Evolutionary conservation across 1,140 invertebrate species (phyloP), one percentile per base, ranked within the genome.

Genomic region (Psilanteris sp.): DNA sequence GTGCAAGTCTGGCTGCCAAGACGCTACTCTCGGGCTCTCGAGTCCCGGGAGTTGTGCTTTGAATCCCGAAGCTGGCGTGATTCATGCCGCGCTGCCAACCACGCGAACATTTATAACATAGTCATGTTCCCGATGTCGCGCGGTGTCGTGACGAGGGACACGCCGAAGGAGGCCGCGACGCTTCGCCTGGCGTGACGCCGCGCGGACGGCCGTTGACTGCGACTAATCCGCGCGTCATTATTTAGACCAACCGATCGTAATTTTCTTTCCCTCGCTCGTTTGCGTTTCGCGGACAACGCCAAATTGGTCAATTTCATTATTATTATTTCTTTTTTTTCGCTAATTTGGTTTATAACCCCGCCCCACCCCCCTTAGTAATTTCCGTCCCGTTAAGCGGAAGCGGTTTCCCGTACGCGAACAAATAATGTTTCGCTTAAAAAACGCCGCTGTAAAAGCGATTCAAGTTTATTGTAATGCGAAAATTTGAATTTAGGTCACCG

Each of bases 81-180:
- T 72, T 77, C 74, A 72, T 72, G 55, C 43, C 61, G 16, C 66
- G 37, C 41, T 77, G 61, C 57, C 66, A 62, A 77, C 59, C 52
- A 16, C 44, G 74, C 36, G 20, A 67, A 71, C 66, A 77, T 70
- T 68, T 72, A 77, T 77, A 77, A 77, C 74, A 20, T 62, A 77
- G 67, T 77, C 74, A 68, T 77, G 74, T 48, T 62, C 29, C 29
- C 43, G 57, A 55, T 62, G 64, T 62, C 57, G 50, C 71, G 34
- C 55, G 44, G 16, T 46, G 50, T 59, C 59, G 52, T 43, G 41
- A 61, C 57, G 68, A 70, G 50, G 50, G 50, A 61, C 36, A 52
- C 27, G 67, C 37, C 31, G 68, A 50, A 64, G 34, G 41, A 55
- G 55, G 55, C 50, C 64, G 44, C 36, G 50, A 57, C 36, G 66